Evolutionary conservation across 2,113 vertebrate genomes (phyloP).

Genomic region (Otolemur garnettii): DNA sequence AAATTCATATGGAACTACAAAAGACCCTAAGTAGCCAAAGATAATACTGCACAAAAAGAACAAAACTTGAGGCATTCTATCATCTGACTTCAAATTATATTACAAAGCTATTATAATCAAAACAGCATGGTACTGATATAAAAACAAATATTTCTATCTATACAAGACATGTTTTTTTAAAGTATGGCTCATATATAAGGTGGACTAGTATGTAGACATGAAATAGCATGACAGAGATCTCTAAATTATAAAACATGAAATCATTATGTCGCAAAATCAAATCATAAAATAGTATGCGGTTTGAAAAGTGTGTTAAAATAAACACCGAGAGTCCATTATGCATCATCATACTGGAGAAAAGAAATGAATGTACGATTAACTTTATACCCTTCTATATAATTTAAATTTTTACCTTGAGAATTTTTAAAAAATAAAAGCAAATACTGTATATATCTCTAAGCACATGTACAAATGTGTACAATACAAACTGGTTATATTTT

Average conservation of each 20-base stretch:
- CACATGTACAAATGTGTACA: background rate
- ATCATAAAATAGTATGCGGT: background rate
- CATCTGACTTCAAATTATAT: background rate
- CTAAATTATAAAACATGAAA: background rate
- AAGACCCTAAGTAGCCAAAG: background rate
- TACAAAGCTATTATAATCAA: background rate
- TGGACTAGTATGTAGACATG: background rate
- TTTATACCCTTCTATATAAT: background rate
- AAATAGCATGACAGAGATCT: background rate
- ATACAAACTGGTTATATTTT: background rate
- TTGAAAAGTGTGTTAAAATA: background rate
- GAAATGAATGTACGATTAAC: background rate
- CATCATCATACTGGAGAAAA: background rate
- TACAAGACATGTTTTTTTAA: background rate
- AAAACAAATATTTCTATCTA: background rate
- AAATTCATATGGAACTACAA: background rate
- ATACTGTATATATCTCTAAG: background rate
- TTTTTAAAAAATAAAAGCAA: background rate
- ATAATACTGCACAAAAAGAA: background rate
- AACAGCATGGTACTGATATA: background rate
- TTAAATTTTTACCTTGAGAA: conserved; percentile 1
- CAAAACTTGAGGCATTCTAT: background rate
- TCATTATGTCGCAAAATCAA: background rate
- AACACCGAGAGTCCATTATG: background rate
- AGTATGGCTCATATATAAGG: background rate